phyloP scores from a whole-genome alignment of 2,888 invertebrate species.

The Zaprionus obscuricornis region DNA sequence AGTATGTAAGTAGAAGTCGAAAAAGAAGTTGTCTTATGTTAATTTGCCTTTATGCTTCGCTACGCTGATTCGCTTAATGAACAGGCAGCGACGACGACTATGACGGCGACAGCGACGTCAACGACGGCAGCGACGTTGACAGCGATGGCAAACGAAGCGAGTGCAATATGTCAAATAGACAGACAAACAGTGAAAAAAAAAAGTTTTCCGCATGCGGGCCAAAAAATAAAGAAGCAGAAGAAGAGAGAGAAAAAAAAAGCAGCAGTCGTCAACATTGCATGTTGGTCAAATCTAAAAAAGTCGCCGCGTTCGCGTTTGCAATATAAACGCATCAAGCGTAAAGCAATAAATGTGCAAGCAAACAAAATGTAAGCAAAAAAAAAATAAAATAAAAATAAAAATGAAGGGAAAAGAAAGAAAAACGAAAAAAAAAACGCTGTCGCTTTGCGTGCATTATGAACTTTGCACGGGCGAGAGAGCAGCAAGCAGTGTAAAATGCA shows the following conservation, averaged over 20 bases:
- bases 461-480: conserved; percentile 72
- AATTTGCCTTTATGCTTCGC: conserved; percentile 76
- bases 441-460: conserved; percentile 73
- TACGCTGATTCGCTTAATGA: conserved; percentile 77
- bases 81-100: conserved; percentile 40
- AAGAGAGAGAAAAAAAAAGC: conserved; percentile 18
- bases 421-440: conserved; percentile 9
- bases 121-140: conserved; percentile 19
- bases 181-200: conserved; percentile 38
- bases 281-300: conserved; percentile 54
- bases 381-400: conserved; percentile 5
- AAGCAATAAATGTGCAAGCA: conserved; percentile 75
- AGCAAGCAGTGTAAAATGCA: conserved; percentile 36
- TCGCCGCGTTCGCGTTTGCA: conserved; percentile 28
- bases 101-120: conserved; percentile 5
- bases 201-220: conserved; percentile 55
- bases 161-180: conserved; percentile 75
- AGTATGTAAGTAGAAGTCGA: conserved; percentile 41
- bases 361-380: conserved; percentile 23
- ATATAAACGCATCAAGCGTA: conserved; percentile 75
- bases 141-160: conserved; percentile 42
- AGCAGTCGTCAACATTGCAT: conserved; percentile 37
- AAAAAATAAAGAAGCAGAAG: conserved; percentile 57
- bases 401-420: conserved; percentile 4
- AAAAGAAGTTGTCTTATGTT: conserved; percentile 76